Base-by-base conservation (phyloP, 1,140 invertebrate species). In the Pogonus chalceus region DNA sequence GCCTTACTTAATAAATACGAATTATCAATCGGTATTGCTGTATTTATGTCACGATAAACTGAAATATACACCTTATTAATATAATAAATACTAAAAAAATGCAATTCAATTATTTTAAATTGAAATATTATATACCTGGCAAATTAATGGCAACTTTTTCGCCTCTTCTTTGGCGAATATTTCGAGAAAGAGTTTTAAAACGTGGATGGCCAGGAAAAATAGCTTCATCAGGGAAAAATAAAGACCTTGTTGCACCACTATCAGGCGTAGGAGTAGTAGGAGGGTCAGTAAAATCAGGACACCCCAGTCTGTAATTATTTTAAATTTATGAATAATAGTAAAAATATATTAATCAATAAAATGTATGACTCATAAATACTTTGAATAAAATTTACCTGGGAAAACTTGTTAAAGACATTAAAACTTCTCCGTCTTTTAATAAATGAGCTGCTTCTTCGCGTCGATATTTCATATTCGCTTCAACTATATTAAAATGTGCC, bases 71-170 rank as follows among this genome's bases (percentile, higher is more conserved):
- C 26, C n/a, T 35, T 20, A 14, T 35, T 35, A 16, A n/a, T 14
- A 49, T 48, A 20, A 18, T 14, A 47, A 53, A 51, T 48, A 20
- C 46, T 9, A 50, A 26, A 49, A 35, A 50, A 24, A 16, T 12
- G 21, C 24, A 16, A n/a, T 12, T 48, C 0, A 18, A 20, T n/a
- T 49, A 52, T 52, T 37, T 37, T 49, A 20, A 35, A 2, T 49
- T n/a, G 51, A n/a, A 47, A 26, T 23, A 46, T 50, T 53, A 66
- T 73, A 76, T 79, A 95, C 91, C 83, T 68, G 94, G 94, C 66
- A 99, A 78, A 74, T 99, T 96, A 52, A 99, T 98, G 35, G 86
- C 85, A 3, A 98, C 92, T 78, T 98, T 98, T 73, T 93, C 85
- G 43, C 91, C 90, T 53, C 96, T 78, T 63, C 97, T 77, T 61